Conservation (phyloP, 2,888 invertebrate genomes). For the Chalcis sispes region DNA sequence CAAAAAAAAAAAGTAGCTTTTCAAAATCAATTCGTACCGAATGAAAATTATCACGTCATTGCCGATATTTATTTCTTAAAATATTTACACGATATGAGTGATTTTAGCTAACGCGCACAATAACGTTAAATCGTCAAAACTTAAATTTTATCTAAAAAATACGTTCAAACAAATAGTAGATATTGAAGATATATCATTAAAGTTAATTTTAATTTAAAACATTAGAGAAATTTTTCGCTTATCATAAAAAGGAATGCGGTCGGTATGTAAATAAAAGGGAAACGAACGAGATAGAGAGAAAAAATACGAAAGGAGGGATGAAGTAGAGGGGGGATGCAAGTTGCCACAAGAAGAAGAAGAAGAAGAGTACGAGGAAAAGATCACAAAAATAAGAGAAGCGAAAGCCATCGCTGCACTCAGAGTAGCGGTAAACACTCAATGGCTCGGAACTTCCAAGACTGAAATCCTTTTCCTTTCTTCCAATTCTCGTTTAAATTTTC, state of each 20-base stretch:
- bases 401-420: constrained; percentile 32
- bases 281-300: constrained; percentile 9
- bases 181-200: too few relatives aligned
- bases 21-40: too few relatives aligned
- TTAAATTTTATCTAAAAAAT: too few relatives aligned
- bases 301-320: not conserved
- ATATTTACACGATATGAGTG: too few relatives aligned
- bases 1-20: too few relatives aligned
- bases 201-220: too few relatives aligned
- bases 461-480: constrained; percentile 6
- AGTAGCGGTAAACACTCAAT: constrained; percentile 39
- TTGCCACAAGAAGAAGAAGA: not conserved
- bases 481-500: constrained; percentile 49
- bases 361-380: not conserved
- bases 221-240: too few relatives aligned
- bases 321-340: constrained; percentile 1
- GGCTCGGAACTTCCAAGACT: not conserved
- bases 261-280: constrained; percentile 29
- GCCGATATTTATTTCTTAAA: too few relatives aligned
- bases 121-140: too few relatives aligned
- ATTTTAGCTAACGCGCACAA: too few relatives aligned
- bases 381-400: constrained; percentile 24
- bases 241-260: constrained; percentile 12
- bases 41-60: too few relatives aligned
- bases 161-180: too few relatives aligned